These are phyloP conservation scores for Danaus plexippus DNA, from an alignment of 1,140 invertebrate genomes.

Conservation along the genomic window DNA sequence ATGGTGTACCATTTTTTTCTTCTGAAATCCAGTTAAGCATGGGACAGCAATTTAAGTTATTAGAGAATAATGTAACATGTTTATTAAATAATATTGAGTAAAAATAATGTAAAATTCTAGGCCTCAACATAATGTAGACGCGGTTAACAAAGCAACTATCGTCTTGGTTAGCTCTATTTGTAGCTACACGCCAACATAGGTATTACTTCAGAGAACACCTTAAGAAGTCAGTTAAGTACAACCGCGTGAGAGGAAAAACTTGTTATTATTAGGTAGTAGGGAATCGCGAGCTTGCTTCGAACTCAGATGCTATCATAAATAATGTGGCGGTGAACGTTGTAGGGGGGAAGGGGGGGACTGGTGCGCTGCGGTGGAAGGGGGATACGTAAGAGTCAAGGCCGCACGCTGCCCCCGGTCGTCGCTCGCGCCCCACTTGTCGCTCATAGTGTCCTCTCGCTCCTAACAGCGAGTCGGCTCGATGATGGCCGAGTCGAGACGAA, in stretches of 20 bases:
- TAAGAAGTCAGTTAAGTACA: slow-evolving; percentile 50
- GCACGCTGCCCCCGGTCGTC: slow-evolving; percentile 76
- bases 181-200: slow-evolving; percentile 22
- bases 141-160: too few species aligned
- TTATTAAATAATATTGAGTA: too few species aligned
- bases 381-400: slow-evolving; percentile 77
- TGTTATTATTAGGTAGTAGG: slow-evolving; percentile 68
- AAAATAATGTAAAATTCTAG: too few species aligned
- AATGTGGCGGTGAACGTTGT: slow-evolving; percentile 55
- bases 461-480: slow-evolving; percentile 45
- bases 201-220: slow-evolving; percentile 23
- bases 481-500: slow-evolving; percentile 46
- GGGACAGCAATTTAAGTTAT: too few species aligned
- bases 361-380: slow-evolving; percentile 3
- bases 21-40: too few species aligned
- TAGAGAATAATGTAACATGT: too few species aligned
- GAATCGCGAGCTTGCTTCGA: slow-evolving; percentile 63
- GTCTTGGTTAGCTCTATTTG: too few species aligned
- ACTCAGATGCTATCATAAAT: slow-evolving; percentile 69
- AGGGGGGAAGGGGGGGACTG: slow-evolving; percentile 23
- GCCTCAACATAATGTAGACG: too few species aligned
- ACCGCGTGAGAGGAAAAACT: slow-evolving; percentile 70
- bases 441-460: slow-evolving; percentile 43
- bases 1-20: too few species aligned
- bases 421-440: slow-evolving; percentile 64